These are phyloP conservation scores for Trichonephila clavata DNA, from an alignment of 1,140 invertebrate species.

Conservation along the genomic window DNA sequence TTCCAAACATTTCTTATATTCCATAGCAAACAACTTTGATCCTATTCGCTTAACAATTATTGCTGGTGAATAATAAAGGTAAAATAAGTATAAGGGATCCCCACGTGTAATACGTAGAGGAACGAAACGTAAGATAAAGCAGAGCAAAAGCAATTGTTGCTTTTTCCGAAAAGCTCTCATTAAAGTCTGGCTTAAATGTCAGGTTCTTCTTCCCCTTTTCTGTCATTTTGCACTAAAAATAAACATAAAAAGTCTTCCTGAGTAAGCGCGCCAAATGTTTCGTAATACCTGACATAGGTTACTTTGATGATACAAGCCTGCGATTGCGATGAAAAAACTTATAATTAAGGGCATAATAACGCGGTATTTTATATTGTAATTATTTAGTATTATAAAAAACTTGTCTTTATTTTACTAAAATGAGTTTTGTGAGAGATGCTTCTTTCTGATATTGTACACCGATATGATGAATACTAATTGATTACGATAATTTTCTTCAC, in stretches of 20 bases:
- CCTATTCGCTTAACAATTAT: too few species aligned
- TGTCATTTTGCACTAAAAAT: constrained; percentile 13
- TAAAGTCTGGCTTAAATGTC: not conserved
- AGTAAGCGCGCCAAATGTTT: not conserved
- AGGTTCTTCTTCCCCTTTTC: not conserved
- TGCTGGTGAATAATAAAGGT: too few species aligned
- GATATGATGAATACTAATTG: too few species aligned
- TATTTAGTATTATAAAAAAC: too few species aligned
- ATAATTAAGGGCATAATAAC: not conserved
- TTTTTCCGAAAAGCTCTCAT: not conserved
- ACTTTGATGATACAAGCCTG: not conserved
- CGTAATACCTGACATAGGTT: not conserved
- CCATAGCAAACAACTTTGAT: too few species aligned
- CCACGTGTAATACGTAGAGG: not conserved
- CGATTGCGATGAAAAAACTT: not conserved
- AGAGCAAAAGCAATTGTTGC: not conserved
- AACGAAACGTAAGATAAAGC: not conserved
- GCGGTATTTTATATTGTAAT: too few species aligned
- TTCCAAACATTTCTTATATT: too few species aligned
- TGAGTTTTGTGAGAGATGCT: too few species aligned
- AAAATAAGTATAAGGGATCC: too few species aligned
- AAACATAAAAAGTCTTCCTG: not conserved
- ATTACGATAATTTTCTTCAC: too few species aligned
- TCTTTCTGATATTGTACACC: too few species aligned
- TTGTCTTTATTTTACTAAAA: too few species aligned